These are phyloP conservation scores for Hippocampus barbouri DNA, from an alignment of 2,113 vertebrate species.

Conservation along the genomic window DNA sequence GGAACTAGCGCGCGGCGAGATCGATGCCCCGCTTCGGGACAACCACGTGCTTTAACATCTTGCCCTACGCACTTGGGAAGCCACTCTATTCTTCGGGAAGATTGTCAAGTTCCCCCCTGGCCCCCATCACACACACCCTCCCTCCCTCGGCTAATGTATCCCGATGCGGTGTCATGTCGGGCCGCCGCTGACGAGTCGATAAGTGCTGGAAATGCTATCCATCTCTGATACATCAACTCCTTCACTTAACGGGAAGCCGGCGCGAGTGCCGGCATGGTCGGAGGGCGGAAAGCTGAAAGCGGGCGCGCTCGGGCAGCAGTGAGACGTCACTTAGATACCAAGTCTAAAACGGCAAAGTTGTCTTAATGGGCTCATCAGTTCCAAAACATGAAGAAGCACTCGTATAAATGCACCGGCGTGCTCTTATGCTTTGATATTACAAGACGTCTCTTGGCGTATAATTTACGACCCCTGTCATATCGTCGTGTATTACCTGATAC, in stretches of 20 bases:
- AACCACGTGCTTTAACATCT: conserved; percentile 55
- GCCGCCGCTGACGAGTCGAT: conserved; percentile 66
- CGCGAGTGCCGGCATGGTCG: conserved; percentile 40
- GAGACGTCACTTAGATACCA: conserved; percentile 25
- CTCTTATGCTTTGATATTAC: neutral
- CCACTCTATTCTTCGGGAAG: conserved; percentile 35
- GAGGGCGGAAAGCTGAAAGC: conserved; percentile 28
- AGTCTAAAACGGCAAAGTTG: conserved; percentile 32
- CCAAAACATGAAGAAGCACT: conserved; percentile 11
- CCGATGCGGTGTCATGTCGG: conserved; percentile 57
- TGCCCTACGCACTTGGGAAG: conserved; percentile 43
- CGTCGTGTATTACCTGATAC: neutral
- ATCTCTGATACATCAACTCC: conserved; percentile 75
- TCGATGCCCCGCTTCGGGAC: conserved; percentile 58
- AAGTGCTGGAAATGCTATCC: conserved; percentile 74
- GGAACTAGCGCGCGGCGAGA: conserved; percentile 59
- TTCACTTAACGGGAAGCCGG: conserved; percentile 74
- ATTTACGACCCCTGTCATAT: neutral
- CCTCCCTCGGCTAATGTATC: conserved; percentile 67
- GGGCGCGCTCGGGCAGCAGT: conserved; percentile 25
- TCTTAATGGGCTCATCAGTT: conserved; percentile 34
- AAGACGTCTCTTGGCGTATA: neutral
- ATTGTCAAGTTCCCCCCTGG: conserved; percentile 44
- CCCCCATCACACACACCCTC: too few species aligned
- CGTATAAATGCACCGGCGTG: neutral